Evolutionary conservation across 2,113 vertebrate species (phyloP).

Genomic region (Drymodes brunneopygia): DNA sequence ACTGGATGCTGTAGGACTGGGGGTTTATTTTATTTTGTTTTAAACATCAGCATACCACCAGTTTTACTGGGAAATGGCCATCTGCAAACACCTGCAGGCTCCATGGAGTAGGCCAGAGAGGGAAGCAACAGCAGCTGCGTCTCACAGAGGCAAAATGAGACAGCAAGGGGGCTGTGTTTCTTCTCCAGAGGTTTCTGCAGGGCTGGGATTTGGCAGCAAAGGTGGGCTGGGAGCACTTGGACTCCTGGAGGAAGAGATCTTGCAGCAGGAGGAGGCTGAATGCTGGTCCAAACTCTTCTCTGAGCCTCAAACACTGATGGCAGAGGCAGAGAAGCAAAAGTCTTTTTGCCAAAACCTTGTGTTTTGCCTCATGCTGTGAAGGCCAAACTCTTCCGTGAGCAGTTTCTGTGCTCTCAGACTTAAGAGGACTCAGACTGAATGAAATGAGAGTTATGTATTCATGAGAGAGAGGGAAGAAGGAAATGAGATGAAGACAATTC

Average conservation of each 20-base stretch:
- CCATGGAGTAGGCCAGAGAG: neutral
- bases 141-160: neutral
- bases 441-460: neutral
- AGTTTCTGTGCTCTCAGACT: neutral
- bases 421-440: neutral
- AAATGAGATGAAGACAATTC: neutral
- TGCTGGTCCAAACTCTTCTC: neutral
- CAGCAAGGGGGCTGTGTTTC: neutral
- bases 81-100: constrained; percentile 42
- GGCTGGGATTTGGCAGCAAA: neutral
- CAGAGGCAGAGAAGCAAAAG: neutral
- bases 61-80: neutral
- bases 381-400: neutral
- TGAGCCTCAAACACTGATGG: neutral
- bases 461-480: neutral
- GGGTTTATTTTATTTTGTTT: constrained; percentile 34
- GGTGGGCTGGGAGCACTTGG: neutral
- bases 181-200: neutral
- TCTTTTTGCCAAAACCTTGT: neutral
- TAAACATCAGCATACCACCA: constrained; percentile 8
- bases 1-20: neutral
- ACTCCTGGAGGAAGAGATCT: neutral
- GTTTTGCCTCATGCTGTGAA: neutral
- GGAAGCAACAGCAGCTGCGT: neutral
- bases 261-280: neutral